Conservation (phyloP, 2,113 vertebrate genomes). For the Alces alces region DNA sequence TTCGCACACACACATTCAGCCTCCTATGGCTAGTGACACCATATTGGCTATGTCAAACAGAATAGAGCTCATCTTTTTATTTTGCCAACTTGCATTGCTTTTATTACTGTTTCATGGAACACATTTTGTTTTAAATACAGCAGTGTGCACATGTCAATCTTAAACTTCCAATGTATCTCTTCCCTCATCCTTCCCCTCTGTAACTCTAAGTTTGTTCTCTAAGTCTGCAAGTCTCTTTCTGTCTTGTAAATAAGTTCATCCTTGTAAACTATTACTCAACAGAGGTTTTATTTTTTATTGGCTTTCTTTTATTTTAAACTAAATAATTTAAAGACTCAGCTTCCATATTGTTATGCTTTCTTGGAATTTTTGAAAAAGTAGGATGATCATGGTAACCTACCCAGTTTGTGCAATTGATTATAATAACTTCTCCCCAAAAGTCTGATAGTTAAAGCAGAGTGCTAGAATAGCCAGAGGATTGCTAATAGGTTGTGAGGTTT, state of each 20-base stretch:
- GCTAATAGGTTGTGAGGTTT: not conserved
- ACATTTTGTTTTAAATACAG: not conserved
- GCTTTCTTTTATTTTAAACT: not conserved
- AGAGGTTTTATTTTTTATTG: too few relatives aligned
- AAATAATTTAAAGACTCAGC: not conserved
- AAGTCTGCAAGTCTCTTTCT: not conserved
- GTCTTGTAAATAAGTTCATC: not conserved
- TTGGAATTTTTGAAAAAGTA: not conserved
- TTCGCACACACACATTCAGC: accelerated
- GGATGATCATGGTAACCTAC: not conserved
- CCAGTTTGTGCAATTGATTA: not conserved
- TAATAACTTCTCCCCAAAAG: accelerated
- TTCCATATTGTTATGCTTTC: not conserved
- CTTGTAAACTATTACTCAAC: not conserved
- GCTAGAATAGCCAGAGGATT: accelerated
- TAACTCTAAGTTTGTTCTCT: not conserved
- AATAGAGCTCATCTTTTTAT: not conserved
- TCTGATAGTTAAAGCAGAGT: not conserved
- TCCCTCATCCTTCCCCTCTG: accelerated
- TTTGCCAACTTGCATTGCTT: not conserved
- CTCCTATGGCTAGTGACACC: too few relatives aligned
- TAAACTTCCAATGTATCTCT: not conserved
- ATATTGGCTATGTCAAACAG: too few relatives aligned
- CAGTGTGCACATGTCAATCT: not conserved
- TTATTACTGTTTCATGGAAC: not conserved